phyloP scores from a whole-genome alignment of 2,113 vertebrate species.

The Spermophilus dauricus region DNA sequence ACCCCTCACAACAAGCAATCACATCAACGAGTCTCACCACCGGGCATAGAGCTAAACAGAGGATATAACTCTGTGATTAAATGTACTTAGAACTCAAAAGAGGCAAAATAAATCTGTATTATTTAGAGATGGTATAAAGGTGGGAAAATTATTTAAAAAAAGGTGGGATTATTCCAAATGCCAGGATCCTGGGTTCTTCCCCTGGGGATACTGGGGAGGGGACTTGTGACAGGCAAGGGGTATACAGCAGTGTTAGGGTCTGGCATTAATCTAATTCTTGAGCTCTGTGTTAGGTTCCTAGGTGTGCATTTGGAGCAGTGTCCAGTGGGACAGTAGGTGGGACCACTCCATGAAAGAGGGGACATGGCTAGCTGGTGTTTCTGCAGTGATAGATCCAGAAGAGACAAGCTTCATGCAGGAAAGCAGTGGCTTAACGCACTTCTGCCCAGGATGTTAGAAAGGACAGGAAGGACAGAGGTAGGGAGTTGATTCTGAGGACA shows the following conservation, averaged over 20 bases:
- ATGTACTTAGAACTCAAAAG: not conserved
- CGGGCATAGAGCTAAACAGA: not conserved
- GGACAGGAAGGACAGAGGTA: not conserved
- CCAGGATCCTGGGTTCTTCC: not conserved
- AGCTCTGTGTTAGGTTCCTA: not conserved
- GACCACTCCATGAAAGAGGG: too few relatives aligned
- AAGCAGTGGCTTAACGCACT: not conserved
- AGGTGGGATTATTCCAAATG: not conserved
- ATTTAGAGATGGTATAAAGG: not conserved
- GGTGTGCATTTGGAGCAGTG: fast-evolving
- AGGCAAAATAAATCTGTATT: not conserved
- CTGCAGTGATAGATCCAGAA: not conserved
- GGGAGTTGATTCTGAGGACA: not conserved
- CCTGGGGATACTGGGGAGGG: fast-evolving
- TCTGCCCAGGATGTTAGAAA: not conserved
- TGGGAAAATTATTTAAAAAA: not conserved
- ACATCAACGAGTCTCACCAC: fast-evolving
- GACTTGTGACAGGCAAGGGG: fast-evolving
- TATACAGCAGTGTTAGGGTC: not conserved
- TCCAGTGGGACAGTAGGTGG: not conserved
- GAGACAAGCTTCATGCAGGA: not conserved
- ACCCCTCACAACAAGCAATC: not conserved
- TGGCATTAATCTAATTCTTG: not conserved
- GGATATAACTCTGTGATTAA: not conserved
- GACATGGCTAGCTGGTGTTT: not conserved